A percentile compares a stretch with the other conserved stretches of the same genome.
Evolutionary conservation across 2,797 vertebrate genomes (phyloP).

Genomic region (Halcyon chelicuti): DNA sequence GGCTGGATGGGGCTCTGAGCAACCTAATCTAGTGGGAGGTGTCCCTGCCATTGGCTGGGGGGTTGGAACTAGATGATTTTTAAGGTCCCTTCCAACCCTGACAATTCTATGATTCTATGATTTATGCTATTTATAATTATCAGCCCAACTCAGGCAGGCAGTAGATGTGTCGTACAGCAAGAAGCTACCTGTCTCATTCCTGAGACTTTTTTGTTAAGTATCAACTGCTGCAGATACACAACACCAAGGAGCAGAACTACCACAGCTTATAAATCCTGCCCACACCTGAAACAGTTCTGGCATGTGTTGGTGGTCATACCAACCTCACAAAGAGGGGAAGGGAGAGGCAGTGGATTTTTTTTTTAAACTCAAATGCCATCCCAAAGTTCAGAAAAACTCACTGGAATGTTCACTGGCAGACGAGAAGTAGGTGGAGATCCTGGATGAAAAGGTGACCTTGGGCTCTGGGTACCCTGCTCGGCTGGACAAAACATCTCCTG

Average conservation of each 20-base stretch:
- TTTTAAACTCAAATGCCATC: neutral
- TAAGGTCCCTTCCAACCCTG: too few relatives aligned
- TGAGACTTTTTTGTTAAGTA: neutral
- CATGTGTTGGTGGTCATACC: neutral
- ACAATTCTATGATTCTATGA: too few relatives aligned
- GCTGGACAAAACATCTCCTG: neutral
- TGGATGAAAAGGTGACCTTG: slow-evolving; percentile 14
- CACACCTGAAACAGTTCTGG: neutral
- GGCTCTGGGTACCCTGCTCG: neutral
- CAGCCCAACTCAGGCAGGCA: neutral
- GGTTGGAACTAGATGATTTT: too few relatives aligned
- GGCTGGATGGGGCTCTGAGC: too few relatives aligned
- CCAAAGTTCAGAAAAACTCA: slow-evolving; percentile 58
- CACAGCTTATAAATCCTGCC: neutral
- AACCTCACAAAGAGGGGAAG: neutral
- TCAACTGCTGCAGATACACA: neutral
- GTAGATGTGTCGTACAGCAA: neutral
- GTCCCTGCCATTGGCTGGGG: too few relatives aligned
- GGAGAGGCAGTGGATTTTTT: neutral
- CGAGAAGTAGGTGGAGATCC: neutral
- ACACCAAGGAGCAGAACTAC: neutral
- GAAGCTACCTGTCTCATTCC: neutral
- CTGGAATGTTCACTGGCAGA: slow-evolving; percentile 2
- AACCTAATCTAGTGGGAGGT: too few relatives aligned
- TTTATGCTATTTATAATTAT: neutral